Evolutionary conservation across 2,113 vertebrate genomes (phyloP).

Genomic region (Choloepus hoffmanni): DNA sequence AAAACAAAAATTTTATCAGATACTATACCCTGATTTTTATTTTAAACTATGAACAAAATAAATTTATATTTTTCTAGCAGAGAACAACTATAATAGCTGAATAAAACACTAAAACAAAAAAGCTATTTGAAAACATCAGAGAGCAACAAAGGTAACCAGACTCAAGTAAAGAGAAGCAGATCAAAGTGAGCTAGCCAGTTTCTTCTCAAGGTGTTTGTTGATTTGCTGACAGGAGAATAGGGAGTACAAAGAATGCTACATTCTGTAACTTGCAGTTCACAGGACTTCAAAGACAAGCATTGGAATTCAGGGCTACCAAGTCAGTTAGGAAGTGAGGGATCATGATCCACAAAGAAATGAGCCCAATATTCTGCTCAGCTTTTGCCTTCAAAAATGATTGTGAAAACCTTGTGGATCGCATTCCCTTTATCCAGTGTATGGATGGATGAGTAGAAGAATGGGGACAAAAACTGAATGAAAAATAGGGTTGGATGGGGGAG

Average conservation of each 20-base stretch:
- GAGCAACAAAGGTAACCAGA: neutral
- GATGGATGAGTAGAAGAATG: too few relatives aligned
- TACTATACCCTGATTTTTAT: neutral
- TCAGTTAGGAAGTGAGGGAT: neutral
- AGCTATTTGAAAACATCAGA: neutral
- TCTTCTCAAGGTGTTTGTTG: neutral
- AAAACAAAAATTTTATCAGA: neutral
- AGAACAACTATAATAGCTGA: neutral
- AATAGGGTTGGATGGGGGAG: too few relatives aligned
- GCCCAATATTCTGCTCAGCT: neutral
- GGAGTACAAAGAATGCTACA: neutral
- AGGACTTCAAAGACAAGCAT: neutral
- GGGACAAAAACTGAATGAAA: too few relatives aligned
- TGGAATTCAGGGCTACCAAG: neutral
- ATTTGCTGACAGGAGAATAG: neutral
- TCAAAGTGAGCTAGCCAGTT: neutral
- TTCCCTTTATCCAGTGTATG: too few relatives aligned
- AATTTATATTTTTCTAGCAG: neutral
- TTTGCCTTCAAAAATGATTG: neutral
- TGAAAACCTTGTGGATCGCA: too few relatives aligned
- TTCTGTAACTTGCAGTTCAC: neutral
- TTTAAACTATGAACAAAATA: neutral
- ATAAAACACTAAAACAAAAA: neutral
- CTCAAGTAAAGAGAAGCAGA: neutral
- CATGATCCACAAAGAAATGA: neutral